Percentiles rank a stretch among this genome's conserved stretches.
These are phyloP conservation scores for Serinus canaria DNA, from an alignment of 2,113 vertebrate species.

Conservation along the genomic window DNA sequence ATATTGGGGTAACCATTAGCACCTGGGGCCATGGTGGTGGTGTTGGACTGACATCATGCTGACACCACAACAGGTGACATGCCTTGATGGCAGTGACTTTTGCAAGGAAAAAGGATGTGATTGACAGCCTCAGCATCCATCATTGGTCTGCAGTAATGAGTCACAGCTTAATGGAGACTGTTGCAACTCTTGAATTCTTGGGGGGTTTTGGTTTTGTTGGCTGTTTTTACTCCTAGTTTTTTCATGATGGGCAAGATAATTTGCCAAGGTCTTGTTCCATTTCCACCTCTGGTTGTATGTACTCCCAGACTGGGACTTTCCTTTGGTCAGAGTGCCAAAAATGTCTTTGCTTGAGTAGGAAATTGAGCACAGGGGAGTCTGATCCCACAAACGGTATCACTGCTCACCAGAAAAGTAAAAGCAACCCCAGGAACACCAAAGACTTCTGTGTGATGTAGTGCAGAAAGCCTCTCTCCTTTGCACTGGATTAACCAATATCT, in stretches of 20 bases:
- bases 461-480: neutral
- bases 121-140: neutral
- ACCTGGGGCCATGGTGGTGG: neutral
- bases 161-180: neutral
- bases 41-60: neutral
- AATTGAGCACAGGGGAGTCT: neutral
- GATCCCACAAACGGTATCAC: fast-evolving
- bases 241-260: neutral
- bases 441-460: neutral
- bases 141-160: neutral
- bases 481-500: neutral
- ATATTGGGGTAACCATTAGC: neutral
- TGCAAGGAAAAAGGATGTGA: neutral
- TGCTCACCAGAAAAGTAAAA: neutral
- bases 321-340: neutral
- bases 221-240: neutral
- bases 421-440: neutral
- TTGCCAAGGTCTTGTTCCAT: neutral
- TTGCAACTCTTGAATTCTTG: neutral
- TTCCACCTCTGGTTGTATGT: fast-evolving
- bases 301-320: neutral
- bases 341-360: neutral
- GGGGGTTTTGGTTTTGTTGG: too few relatives aligned
- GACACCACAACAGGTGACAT: neutral
- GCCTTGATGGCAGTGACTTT: neutral